Base-by-base conservation (phyloP, 1,140 invertebrate genomes). In the Philaenus spumarius region DNA sequence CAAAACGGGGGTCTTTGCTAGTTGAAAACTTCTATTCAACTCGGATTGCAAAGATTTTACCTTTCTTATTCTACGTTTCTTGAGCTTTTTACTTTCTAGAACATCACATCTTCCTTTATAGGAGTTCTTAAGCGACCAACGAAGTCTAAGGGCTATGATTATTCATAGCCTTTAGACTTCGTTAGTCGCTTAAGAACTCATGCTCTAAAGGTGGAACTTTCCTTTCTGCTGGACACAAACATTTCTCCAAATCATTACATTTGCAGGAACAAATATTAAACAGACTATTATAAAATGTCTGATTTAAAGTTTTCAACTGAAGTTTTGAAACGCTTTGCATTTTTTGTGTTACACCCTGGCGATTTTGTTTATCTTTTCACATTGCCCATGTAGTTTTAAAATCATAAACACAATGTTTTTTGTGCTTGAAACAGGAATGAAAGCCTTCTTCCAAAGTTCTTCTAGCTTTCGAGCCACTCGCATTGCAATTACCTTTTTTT, bases 251-350 rank as follows among this genome's bases (percentile, higher is more conserved):
- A 19, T 45, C 42, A n/a, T n/a, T n/a, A 45, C 42, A 45, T 45
- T 45, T 45, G 15, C 42, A 45, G 19, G 42, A n/a, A 45, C 42
- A 45, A 45, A 45, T 45, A 45, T 45, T 19, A 15, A 45, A 45
- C 42, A 45, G 19, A n/a, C 7, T 19, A 45, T 9, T 45, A n/a
- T 45, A n/a, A 12, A 45, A 19, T 45, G 12, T 45, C 19, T 9
- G 42, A 45, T 19, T 45, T 12, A 45, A 45, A 45, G 42, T 15
- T 45, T n/a, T 12, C 19, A n/a, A 45, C 42, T 9, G 42, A 45
- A 6, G 7, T 19, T 45, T 45, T 45, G 42, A n/a, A 45, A 19
- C 12, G 19, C 7, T 45, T 45, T n/a, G 6, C 12, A 45, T 45
- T 7, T 19, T 45, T 45, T 19, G 12, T 45, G 12, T 45, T 45